Base-by-base conservation (phyloP, 2,113 vertebrate genomes). In the Syngnathus scovelli region DNA sequence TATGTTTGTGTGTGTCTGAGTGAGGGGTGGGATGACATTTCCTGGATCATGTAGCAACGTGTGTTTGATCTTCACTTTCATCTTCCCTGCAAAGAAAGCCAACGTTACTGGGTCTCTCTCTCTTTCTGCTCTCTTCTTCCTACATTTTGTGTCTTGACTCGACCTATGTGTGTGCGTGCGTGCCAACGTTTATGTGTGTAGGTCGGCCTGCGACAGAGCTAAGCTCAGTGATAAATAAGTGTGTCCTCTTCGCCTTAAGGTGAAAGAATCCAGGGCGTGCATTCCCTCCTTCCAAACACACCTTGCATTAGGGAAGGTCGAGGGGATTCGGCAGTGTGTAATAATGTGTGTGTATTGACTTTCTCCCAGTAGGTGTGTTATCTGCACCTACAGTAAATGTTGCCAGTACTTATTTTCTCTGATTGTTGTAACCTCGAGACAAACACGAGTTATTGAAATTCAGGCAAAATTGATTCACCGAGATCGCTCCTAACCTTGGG, bases 31-130 rank as follows among this genome's bases (percentile, higher is more conserved):
- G 69, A 66, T 87, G 85, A 88, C 88, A 84, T 88, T 88, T 87
- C 74, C 79, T 79, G 75, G 78, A 83, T 85, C 81, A 89, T 75
- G 75, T 81, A 77, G 51, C 64, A 70, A 68, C 0, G 69, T 58
- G 74, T 86, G 85, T 89, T 89, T 89, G 85, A 89, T 89, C 85
- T 83, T 72, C 67, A 48, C 88, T 89, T 88, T 87, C 85, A 88
- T 89, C 88, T 87, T 80, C 86, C 85, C 71, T 39, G 81, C 77
- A 88, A 89, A 89, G 83, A 85, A 87, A 85, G 72, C 82, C 85
- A 82, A 84, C 83, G 85, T 88, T 81, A 81, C 78, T 72, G 69
- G 78, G 75, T 83, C 86, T 80, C 73, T 77, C 73, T 78, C 67
- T 77, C 71, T 78, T 65, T 77, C 67, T n/a, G 64, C 71, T 78